Base-by-base conservation (phyloP, 2,113 vertebrate species). In the Misgurnus mizolepis region DNA sequence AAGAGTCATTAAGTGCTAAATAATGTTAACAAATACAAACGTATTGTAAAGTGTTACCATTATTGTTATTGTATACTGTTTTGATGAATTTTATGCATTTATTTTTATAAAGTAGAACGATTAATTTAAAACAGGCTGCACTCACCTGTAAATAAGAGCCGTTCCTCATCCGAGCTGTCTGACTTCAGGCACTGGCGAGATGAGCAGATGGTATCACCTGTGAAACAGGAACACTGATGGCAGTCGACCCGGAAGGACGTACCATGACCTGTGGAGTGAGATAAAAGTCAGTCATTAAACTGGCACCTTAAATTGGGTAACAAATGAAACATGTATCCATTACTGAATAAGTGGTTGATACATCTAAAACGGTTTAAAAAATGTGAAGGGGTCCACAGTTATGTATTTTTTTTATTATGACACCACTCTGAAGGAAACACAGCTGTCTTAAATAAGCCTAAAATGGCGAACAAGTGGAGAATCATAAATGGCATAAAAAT, bases 151-250 rank as follows among this genome's bases (percentile, higher is more conserved):
- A 96, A 96, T 80, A 90, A 92, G 0, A 47, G 90, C 3, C 87
- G 92, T 64, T 95, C 94, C 14, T 95, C 93, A 0, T 95, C 93
- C 0, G 95, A 93, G 76, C 91, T 94, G 66, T 94, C 90, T 34
- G 91, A 86, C 55, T 87, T 90, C 5, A 95, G 89, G 80, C 97
- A 99, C 50, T 95, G 93, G 41, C 95, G 95, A 0, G 90, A 92
- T 0, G 95, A 96, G 86, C 98, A 99, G 81, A 96, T 89, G 84
- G 94, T 88, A 47, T 95, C 95, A 0, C 97, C 98, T 67, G 94
- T 94, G 17, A 96, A 97, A 88, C 98, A 99, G 70, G 94, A 96
- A 62, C 98, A 99, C 65, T 90, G 89, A 60, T 96, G 94, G 83
- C 98, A 99, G 86, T 97, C 93, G 1, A 96, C 87, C 79, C 85